These are phyloP conservation scores for Drosophila pegasa DNA, from an alignment of 2,888 invertebrate genomes.

Conservation along the genomic window DNA sequence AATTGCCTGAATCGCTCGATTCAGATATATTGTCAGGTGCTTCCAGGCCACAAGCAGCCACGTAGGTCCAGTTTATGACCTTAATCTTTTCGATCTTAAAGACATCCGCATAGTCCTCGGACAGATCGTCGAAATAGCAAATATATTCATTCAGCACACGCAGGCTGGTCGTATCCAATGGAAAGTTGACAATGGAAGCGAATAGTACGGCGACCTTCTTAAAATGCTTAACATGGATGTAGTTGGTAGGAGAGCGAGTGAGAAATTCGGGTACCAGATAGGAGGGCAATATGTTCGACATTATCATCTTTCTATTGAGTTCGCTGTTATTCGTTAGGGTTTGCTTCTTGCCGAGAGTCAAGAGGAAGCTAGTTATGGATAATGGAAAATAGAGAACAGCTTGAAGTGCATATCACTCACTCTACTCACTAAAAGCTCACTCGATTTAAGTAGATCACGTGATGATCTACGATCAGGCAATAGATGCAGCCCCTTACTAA, in stretches of 20 bases:
- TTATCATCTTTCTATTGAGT: slow-evolving; percentile 92
- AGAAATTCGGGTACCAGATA: slow-evolving; percentile 89
- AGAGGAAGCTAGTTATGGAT: not conserved
- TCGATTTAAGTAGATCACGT: slow-evolving; percentile 94
- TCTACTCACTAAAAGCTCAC: slow-evolving; percentile 90
- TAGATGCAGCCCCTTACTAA: slow-evolving; percentile 89
- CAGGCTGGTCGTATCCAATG: slow-evolving; percentile 88
- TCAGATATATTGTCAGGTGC: slow-evolving; percentile 4
- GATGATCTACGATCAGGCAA: slow-evolving; percentile 92
- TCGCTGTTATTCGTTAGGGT: slow-evolving; percentile 92
- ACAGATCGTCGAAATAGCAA: slow-evolving; percentile 94
- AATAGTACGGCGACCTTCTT: slow-evolving; percentile 97
- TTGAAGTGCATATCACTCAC: not conserved
- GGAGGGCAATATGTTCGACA: slow-evolving; percentile 95
- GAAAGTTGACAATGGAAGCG: slow-evolving; percentile 94
- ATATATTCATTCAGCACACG: slow-evolving; percentile 95
- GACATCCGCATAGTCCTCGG: slow-evolving; percentile 86
- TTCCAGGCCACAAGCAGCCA: slow-evolving; percentile 97
- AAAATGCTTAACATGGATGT: slow-evolving; percentile 94
- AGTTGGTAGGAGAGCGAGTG: slow-evolving; percentile 84
- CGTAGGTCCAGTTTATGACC: slow-evolving; percentile 97
- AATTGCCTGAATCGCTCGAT: too few relatives aligned
- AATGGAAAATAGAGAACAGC: not conserved
- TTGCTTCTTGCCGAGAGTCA: slow-evolving; percentile 87
- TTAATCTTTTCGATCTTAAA: slow-evolving; percentile 97